Percentiles rank a stretch among this genome's conserved stretches.
phyloP scores from a whole-genome alignment of 2,113 vertebrate genomes.

The Pogonocichla stellata region DNA sequence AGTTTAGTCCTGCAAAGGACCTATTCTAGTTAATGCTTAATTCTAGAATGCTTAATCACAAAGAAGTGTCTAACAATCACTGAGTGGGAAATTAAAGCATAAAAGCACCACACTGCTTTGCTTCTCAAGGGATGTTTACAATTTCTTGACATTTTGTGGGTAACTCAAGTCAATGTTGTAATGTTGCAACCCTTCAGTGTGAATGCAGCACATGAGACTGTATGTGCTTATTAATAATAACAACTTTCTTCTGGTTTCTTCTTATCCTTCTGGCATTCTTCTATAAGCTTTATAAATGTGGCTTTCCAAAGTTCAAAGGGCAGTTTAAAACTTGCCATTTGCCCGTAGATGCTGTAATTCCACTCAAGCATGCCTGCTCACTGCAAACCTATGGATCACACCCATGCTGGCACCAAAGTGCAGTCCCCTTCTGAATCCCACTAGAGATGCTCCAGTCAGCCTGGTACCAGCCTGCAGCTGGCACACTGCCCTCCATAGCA shows the following conservation, averaged over 20 bases:
- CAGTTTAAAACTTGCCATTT: background rate
- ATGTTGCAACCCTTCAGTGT: background rate
- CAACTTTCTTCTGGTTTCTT: background rate
- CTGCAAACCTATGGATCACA: background rate
- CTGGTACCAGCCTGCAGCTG: background rate
- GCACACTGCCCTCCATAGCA: background rate
- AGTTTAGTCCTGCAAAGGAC: background rate
- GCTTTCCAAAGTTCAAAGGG: background rate
- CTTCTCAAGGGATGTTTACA: background rate
- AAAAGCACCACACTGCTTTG: background rate
- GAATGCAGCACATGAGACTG: background rate
- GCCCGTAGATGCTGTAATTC: background rate
- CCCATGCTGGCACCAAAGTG: background rate
- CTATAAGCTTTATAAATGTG: background rate
- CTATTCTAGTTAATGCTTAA: background rate
- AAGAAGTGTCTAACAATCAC: background rate
- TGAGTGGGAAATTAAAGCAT: background rate
- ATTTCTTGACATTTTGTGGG: background rate
- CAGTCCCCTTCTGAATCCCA: background rate
- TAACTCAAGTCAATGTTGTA: background rate
- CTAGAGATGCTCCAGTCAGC: background rate
- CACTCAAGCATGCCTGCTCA: background rate
- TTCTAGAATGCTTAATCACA: background rate
- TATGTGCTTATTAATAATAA: background rate
- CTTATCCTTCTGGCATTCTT: background rate